These are phyloP conservation scores for Hoplostethus mediterraneus DNA, from an alignment of 2,797 vertebrate species.

Conservation along the genomic window DNA sequence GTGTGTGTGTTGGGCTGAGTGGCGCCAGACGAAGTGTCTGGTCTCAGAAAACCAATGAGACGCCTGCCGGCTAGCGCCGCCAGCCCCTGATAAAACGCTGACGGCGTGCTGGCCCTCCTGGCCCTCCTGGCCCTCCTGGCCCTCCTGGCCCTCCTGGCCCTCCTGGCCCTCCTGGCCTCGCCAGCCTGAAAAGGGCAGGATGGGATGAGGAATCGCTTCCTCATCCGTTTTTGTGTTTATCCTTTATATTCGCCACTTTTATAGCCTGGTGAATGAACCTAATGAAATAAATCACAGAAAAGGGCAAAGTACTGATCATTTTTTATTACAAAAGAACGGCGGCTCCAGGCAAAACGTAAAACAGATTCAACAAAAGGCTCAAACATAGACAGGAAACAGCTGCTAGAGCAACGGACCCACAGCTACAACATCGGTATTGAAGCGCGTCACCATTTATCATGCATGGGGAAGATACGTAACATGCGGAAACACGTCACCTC, in stretches of 20 bases:
- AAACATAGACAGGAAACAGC: conserved; percentile 66
- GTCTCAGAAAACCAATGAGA: conserved; percentile 69
- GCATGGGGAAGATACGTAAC: conserved; percentile 65
- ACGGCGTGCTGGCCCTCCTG: conserved; percentile 22
- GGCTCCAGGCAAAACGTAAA: conserved; percentile 54
- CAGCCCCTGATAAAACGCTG: conserved; percentile 72
- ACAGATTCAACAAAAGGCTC: conserved; percentile 63
- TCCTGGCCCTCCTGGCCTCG: conserved; percentile 17
- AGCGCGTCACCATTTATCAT: conserved; percentile 76
- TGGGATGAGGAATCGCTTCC: conserved; percentile 34
- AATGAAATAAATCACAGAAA: conserved; percentile 60
- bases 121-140: too few species aligned
- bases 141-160: conserved; percentile 15
- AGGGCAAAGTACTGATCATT: conserved; percentile 38
- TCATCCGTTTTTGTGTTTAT: conserved; percentile 40
- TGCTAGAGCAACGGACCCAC: conserved; percentile 73
- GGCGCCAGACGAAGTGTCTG: conserved; percentile 62
- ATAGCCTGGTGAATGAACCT: background rate
- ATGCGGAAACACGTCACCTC: conserved; percentile 65
- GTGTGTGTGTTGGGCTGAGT: conserved; percentile 33
- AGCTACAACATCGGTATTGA: conserved; percentile 71
- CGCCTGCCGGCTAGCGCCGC: conserved; percentile 68
- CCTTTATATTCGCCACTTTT: conserved; percentile 39
- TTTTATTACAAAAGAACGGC: conserved; percentile 48
- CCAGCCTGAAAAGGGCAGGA: conserved; percentile 62